Percentiles rank a stretch among this genome's conserved stretches.
phyloP scores from a whole-genome alignment of 2,797 vertebrate genomes.

The Hemibagrus guttatus region DNA sequence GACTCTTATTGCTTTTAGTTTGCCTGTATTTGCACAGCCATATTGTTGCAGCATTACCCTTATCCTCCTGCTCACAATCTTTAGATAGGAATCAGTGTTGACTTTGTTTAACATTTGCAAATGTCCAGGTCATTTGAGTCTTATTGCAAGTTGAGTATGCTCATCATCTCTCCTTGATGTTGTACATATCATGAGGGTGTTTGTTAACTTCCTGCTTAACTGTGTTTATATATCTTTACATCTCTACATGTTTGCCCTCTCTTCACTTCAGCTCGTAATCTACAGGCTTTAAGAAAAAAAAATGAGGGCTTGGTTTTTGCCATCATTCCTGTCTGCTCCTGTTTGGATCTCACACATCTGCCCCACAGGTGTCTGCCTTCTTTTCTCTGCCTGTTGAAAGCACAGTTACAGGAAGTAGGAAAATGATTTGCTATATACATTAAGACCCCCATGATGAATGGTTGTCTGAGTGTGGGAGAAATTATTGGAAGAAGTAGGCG shows the following conservation, averaged over 20 bases:
- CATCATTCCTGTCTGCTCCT: constrained; percentile 30
- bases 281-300: constrained; percentile 50
- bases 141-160: not conserved
- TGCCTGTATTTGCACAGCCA: constrained; percentile 16
- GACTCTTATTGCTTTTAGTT: not conserved
- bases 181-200: not conserved
- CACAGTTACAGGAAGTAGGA: constrained; percentile 55
- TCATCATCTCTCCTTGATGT: constrained; percentile 22
- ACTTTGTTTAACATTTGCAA: constrained; percentile 12
- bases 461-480: constrained; percentile 66
- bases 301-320: constrained; percentile 39
- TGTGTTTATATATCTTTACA: constrained; percentile 10
- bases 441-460: constrained; percentile 63
- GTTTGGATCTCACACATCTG: constrained; percentile 54
- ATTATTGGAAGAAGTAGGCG: constrained; percentile 40
- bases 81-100: constrained; percentile 14
- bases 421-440: constrained; percentile 66
- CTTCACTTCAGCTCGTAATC: constrained; percentile 11
- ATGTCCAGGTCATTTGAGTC: not conserved
- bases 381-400: constrained; percentile 39
- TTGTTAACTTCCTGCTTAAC: not conserved
- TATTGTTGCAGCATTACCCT: not conserved
- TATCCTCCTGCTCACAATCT: constrained; percentile 14
- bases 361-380: constrained; percentile 54
- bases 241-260: constrained; percentile 15